Base-by-base conservation (phyloP, 2,797 vertebrate species). In the Crenuchus spilurus region DNA sequence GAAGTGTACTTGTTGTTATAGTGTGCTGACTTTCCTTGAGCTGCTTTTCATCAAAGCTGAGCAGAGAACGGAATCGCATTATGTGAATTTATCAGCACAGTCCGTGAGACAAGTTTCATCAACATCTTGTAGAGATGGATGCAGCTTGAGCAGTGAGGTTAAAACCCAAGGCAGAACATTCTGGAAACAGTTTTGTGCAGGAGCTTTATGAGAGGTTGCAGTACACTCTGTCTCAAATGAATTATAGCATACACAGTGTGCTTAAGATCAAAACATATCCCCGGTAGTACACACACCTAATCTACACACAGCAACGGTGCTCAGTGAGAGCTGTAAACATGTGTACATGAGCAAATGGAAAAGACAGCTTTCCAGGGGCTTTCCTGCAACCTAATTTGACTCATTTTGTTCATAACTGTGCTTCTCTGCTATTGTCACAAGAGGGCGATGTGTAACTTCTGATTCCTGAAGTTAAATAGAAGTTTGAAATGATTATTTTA, bases 331-430 rank as follows among this genome's bases (percentile, higher is more conserved):
- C 1, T 24, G 14, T 67, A 26, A 69, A 44, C 62, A 75, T 81
- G 74, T 84, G 72, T 58, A 76, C 74, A 83, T 65, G 75, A 70
- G 49, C 51, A 18, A 64, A 64, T 48, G 49, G 66, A 76, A 76
- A 51, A 64, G 7, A 24, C 28, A 6, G 24, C 11, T 33, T 54
- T 80, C 69, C 62, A 68, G 41, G 70, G 80, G n/a, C 48, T 79
- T 74, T 79, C 66, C 70, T 51, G 65, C 41, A 71, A 39, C 7
- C 24, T 4, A 51, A 31, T 26, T 65, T 74, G 20, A 33, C 28
- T 18, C 6, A n/a, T 10, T 48, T 63, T 4, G 18, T 28, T 39
- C 9, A 8, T 6, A 57, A 31, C 41, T 39, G 31, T 72, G 41
- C 31, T 76, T 60, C 60, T 39, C 6, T 16, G 10, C 14, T 51